Evolutionary conservation across 1,140 invertebrate genomes (phyloP), one percentile per base, ranked within the genome.

Genomic region (Zelostemma sp.): DNA sequence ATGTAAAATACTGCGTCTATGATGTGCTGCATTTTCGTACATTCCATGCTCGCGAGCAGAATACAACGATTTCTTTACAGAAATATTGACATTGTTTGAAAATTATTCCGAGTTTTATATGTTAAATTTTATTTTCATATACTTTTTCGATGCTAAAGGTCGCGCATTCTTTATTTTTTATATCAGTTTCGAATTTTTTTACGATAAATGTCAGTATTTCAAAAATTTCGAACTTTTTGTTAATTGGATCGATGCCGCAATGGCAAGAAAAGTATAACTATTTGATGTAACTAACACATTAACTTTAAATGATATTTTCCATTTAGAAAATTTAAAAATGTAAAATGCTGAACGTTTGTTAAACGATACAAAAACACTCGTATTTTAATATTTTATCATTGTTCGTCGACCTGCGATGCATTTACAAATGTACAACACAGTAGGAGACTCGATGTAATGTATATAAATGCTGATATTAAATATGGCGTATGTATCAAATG

Each of bases 1-100:
- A 80, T 83, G 82, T 83, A 84, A 81, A 81, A 83, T 82, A 78
- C 72, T 82, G 68, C 6, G n/a, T 11, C 11, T 8, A 25, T 8
- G 21, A 25, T 4, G 3, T 77, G 62, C 74, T 74, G 76, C 62
- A 55, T 43, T 11, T 43, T 43, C 3, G 16, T 16, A 43, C 5
- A 35, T n/a, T 35, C 11, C 11, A 35, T 49, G 45, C 35, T 49
- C 35, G 19, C 33, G 40, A 8, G 12, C 6, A 46, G 17, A 35
- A 1, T 53, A 12, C 1, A n/a, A 11, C 12, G 35, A 28, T 47
- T 61, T 53, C 14, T 45, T 58, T 50, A 31, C 31, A 50, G 43
- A 19, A 17, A 25, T 12, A 51, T 12, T 19, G 21, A 49, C 16
- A 21, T 16, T 41, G 46, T 11, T 59, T 16, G 2, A 25, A 57